Base-by-base conservation (phyloP, 2,888 invertebrate species). In the Heterodera filipjevi region DNA sequence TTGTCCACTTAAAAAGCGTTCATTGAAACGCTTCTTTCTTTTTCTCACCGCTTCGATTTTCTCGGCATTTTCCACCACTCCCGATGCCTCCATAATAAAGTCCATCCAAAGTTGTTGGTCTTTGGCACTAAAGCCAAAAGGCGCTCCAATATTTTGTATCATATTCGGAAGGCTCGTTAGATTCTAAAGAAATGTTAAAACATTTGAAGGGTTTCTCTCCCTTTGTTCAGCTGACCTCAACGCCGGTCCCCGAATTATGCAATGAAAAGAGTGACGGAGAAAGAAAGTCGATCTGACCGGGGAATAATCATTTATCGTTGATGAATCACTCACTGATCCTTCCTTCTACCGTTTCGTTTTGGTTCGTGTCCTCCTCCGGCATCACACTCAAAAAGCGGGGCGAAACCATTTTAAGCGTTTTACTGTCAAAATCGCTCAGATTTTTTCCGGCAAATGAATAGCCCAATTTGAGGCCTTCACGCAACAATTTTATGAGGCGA, bases 261-360 rank as follows among this genome's bases (percentile, higher is more conserved):
- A 86, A 78, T 2, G 83, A 82, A 70, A 86, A 86, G 2, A 86
- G 77, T 0, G 86, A 86, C 0, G 86, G 86, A 14, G 86, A 86
- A 16, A 86, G 82, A 27, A 86, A 64, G 76, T 83, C 82, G 68
- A 86, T 75, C 85, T 85, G 80, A 81, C 73, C 80, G n/a, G 77
- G 76, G 76, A 44, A 53, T 35, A 33, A n/a, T n/a, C n/a, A n/a
- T n/a, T n/a, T n/a, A n/a, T n/a, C n/a, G n/a, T n/a, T n/a, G n/a
- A n/a, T n/a, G n/a, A n/a, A n/a, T n/a, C n/a, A n/a, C n/a, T n/a
- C n/a, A n/a, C n/a, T n/a, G n/a, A 35, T 64, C 64, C 27, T 19
- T 64, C 16, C 16, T 27, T 27, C 12, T 39, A 81, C 81, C 46
- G 75, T 78, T 39, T 76, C 72, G 64, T 82, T 79, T n/a, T 83